Evolutionary conservation across 2,113 vertebrate genomes (phyloP).

Genomic region (Pedionomus torquatus): DNA sequence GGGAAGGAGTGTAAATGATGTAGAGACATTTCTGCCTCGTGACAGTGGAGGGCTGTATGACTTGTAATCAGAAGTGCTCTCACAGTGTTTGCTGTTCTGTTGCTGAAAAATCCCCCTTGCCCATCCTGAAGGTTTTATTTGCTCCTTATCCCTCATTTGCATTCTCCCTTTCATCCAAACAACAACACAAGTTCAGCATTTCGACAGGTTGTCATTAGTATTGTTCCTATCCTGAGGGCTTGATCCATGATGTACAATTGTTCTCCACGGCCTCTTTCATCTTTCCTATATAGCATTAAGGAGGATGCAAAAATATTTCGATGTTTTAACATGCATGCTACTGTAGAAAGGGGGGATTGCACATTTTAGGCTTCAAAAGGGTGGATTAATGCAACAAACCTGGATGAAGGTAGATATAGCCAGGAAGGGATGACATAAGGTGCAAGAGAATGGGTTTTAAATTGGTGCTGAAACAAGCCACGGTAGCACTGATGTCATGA

Average conservation of each 20-base stretch:
- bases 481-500: not conserved
- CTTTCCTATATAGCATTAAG: not conserved
- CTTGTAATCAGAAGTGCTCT: slow-evolving; percentile 12
- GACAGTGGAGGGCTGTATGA: not conserved
- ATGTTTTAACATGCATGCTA: not conserved
- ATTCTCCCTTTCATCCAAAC: slow-evolving; percentile 51
- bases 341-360: not conserved
- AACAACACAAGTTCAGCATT: not conserved
- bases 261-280: slow-evolving; percentile 34
- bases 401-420: not conserved
- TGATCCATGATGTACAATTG: not conserved
- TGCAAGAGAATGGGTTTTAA: not conserved
- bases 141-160: slow-evolving; percentile 39
- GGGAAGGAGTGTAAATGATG: not conserved
- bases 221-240: slow-evolving; percentile 46
- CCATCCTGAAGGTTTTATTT: slow-evolving; percentile 17
- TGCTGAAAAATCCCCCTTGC: slow-evolving; percentile 11
- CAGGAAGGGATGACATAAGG: not conserved
- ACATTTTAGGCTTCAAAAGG: not conserved
- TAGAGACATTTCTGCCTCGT: not conserved
- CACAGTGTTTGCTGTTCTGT: not conserved
- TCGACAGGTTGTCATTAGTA: slow-evolving; percentile 39
- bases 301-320: not conserved
- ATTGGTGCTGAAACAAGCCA: not conserved
- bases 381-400: slow-evolving; percentile 11